A percentile compares a stretch with the other conserved stretches of the same genome.
Evolutionary conservation across 2,888 invertebrate species (phyloP).

Genomic region (Leucophora obtusa): DNA sequence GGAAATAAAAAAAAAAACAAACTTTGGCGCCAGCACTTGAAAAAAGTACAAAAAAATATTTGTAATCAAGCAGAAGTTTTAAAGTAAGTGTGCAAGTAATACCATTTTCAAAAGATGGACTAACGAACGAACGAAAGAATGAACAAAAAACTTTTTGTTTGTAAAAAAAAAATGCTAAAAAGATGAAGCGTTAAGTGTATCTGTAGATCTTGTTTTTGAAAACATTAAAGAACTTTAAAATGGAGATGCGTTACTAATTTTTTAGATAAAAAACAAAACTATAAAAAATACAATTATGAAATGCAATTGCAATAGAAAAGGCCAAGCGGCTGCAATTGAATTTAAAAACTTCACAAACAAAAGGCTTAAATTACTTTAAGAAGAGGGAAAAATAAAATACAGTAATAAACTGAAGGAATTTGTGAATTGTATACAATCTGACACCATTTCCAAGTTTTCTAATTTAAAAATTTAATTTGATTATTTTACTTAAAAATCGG

Average conservation of each 20-base stretch:
- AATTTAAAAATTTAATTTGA: too few species aligned
- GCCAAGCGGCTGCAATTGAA: constrained; percentile 36
- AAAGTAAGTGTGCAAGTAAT: constrained; percentile 24
- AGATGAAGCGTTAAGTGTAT: constrained; percentile 53
- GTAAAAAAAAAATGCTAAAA: not conserved
- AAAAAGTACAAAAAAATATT: constrained; percentile 38
- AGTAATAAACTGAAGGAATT: not conserved
- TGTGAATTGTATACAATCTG: not conserved
- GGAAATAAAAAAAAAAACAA: constrained; percentile 25
- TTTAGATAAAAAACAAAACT: constrained; percentile 7
- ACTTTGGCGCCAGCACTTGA: constrained; percentile 70
- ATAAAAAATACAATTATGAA: not conserved
- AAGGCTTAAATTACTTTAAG: not conserved
- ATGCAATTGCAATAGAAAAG: not conserved
- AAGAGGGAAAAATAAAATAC: not conserved
- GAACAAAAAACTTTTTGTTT: constrained; percentile 12
- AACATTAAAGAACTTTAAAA: constrained; percentile 31
- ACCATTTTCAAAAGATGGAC: constrained; percentile 31
- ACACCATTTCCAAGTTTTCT: not conserved
- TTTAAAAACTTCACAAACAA: not conserved
- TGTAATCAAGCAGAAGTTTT: constrained; percentile 49
- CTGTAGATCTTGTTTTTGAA: constrained; percentile 31
- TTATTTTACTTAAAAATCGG: too few species aligned
- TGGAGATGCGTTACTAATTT: constrained; percentile 36
- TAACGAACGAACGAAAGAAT: not conserved